A percentile compares a stretch with the other conserved stretches of the same genome.
phyloP scores from a whole-genome alignment of 2,888 invertebrate species.

The Drosophila kambysellisi region DNA sequence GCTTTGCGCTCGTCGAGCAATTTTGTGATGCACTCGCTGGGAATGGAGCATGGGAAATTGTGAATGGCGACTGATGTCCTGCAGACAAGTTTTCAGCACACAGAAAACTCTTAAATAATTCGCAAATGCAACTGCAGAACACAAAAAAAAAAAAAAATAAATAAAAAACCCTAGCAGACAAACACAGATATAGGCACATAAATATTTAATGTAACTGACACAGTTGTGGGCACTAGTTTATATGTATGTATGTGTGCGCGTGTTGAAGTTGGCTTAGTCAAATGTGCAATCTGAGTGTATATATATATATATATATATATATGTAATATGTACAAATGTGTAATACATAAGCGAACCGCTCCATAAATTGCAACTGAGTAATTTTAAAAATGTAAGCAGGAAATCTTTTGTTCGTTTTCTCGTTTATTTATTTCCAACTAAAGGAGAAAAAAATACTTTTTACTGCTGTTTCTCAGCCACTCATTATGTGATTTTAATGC shows the following conservation, averaged over 20 bases:
- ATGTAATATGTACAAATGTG: conserved; percentile 1
- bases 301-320: not conserved
- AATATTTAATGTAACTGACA: conserved; percentile 39
- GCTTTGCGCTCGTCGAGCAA: conserved; percentile 15
- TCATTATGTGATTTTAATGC: conserved; percentile 26
- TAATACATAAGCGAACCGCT: conserved; percentile 57
- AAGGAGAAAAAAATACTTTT: conserved; percentile 2
- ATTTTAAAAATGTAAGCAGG: conserved; percentile 75
- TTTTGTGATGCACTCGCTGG: conserved; percentile 21
- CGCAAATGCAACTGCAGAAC: conserved; percentile 44
- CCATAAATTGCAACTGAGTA: conserved; percentile 73
- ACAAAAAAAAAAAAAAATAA: conserved; percentile 14
- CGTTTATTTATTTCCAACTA: conserved; percentile 40
- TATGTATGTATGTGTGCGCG: conserved; percentile 4
- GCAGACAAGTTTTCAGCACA: conserved; percentile 69
- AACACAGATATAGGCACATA: conserved; percentile 7
- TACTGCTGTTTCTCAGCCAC: conserved; percentile 2
- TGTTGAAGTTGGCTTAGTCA: conserved; percentile 22
- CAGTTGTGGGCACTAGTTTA: conserved; percentile 9
- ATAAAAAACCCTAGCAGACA: conserved; percentile 8
- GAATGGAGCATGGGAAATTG: conserved; percentile 54
- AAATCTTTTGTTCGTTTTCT: conserved; percentile 67
- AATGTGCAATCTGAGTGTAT: conserved; percentile 32
- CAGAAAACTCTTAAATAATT: conserved; percentile 64
- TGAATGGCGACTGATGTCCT: conserved; percentile 69